Evolutionary conservation across 2,888 invertebrate species (phyloP).

Genomic region (Bombylius major): DNA sequence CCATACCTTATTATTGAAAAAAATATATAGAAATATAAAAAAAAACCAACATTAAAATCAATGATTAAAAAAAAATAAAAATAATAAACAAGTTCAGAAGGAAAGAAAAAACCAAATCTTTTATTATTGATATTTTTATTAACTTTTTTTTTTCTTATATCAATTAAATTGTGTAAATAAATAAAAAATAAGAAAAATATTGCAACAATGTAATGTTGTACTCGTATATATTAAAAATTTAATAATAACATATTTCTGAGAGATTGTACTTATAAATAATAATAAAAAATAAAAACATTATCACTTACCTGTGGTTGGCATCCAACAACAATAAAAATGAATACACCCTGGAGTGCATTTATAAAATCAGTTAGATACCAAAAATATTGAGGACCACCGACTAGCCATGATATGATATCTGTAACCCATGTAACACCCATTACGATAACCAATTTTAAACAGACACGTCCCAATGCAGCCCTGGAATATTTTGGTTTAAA

Average conservation of each 20-base stretch:
- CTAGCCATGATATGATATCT: constrained; percentile 72
- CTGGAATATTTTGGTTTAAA: constrained; percentile 37
- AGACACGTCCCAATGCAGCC: constrained; percentile 69
- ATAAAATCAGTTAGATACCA: constrained; percentile 78
- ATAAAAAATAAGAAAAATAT: too few species aligned
- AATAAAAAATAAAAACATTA: too few species aligned
- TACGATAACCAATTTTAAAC: constrained; percentile 72
- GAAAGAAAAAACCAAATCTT: too few species aligned
- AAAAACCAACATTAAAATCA: background rate
- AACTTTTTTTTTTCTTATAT: too few species aligned
- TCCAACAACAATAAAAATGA: constrained; percentile 79
- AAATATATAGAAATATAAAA: constrained; percentile 7
- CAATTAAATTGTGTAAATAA: too few species aligned
- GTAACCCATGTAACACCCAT: constrained; percentile 72
- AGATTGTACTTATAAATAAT: too few species aligned
- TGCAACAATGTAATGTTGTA: too few species aligned
- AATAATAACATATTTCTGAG: too few species aligned
- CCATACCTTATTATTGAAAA: constrained; percentile 39
- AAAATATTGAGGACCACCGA: constrained; percentile 64
- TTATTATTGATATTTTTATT: too few species aligned
- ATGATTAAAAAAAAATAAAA: too few species aligned
- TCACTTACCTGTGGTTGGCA: constrained; percentile 66
- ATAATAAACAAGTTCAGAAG: too few species aligned
- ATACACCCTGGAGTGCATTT: constrained; percentile 76
- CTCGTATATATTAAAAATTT: too few species aligned